Conservation (phyloP, 2,113 vertebrate genomes). For the Scytalopus superciliaris region DNA sequence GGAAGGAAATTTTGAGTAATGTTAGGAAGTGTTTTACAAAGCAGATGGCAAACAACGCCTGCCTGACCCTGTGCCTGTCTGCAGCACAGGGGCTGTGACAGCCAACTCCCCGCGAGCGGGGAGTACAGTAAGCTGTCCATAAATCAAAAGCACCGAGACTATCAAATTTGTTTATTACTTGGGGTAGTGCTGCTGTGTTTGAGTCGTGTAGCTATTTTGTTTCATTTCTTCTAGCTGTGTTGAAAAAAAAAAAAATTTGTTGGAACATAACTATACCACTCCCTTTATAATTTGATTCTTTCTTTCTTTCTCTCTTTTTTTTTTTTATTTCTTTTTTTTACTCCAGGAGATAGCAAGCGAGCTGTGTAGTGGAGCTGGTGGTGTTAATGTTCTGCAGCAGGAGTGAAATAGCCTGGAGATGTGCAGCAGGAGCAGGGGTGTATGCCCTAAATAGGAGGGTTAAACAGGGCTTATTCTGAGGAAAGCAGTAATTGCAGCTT, state of each 20-base stretch:
- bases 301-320: neutral
- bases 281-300: neutral
- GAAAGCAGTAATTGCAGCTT: constrained; percentile 47
- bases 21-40: neutral
- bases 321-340: neutral
- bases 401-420: constrained; percentile 49
- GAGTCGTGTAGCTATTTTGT: neutral
- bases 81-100: neutral
- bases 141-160: neutral
- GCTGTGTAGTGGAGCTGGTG: constrained; percentile 23
- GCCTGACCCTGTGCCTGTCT: constrained; percentile 15
- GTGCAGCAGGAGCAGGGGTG: constrained; percentile 1
- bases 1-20: neutral
- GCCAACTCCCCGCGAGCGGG: neutral
- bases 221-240: neutral
- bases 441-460: constrained; percentile 37
- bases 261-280: neutral
- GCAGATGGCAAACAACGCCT: neutral
- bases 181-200: neutral
- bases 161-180: constrained; percentile 21
- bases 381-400: constrained; percentile 51
- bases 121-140: neutral
- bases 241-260: neutral
- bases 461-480: constrained; percentile 54
- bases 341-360: neutral